phyloP scores from a whole-genome alignment of 2,113 vertebrate species.

The Sporophila hypoxantha region DNA sequence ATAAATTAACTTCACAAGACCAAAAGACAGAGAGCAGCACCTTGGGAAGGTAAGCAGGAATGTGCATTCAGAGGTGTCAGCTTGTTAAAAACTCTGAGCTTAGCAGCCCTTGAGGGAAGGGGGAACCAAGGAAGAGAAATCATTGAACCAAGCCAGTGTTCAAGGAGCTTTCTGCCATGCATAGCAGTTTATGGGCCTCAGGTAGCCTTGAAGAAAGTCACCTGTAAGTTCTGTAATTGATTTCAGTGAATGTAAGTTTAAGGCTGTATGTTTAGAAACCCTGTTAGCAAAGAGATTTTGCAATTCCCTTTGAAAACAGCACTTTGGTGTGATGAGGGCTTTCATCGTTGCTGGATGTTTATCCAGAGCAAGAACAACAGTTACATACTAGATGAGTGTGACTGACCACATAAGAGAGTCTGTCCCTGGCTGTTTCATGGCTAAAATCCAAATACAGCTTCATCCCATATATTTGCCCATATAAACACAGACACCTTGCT shows the following conservation, averaged over 20 bases:
- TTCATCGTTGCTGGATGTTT: background rate
- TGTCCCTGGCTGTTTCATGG: background rate
- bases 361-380: slow-evolving; percentile 8
- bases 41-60: background rate
- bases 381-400: background rate
- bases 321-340: background rate
- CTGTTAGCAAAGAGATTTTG: background rate
- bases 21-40: background rate
- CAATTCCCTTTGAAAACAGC: slow-evolving; percentile 4
- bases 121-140: background rate
- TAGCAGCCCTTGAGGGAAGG: background rate
- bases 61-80: slow-evolving; percentile 34
- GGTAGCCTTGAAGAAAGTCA: background rate
- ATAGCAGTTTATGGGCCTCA: background rate
- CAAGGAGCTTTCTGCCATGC: background rate
- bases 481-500: slow-evolving; percentile 43
- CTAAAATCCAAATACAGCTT: slow-evolving; percentile 33
- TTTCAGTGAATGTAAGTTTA: background rate
- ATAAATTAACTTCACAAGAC: background rate
- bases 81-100: slow-evolving; percentile 30
- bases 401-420: slow-evolving; percentile 7
- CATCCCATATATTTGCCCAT: background rate
- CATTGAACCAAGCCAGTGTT: background rate
- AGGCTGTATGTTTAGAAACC: background rate
- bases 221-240: background rate